Evolutionary conservation across 2,113 vertebrate genomes (phyloP).

Genomic region (Chaetorhynchus papuensis): DNA sequence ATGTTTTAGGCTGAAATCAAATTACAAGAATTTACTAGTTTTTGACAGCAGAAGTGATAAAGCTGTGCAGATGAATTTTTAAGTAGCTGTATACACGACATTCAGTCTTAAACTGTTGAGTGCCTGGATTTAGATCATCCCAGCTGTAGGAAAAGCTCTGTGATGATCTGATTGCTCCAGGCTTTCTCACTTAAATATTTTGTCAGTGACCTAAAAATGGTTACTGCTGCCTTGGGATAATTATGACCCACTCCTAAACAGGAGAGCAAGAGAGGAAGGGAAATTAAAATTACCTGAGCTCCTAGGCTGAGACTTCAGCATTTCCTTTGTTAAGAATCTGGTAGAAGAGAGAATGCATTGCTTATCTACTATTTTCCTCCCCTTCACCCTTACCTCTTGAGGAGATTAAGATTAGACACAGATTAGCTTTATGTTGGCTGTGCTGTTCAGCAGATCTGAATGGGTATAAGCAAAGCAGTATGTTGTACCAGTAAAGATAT

Average conservation of each 20-base stretch:
- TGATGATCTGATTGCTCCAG: slow-evolving; percentile 41
- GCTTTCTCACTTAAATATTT: slow-evolving; percentile 1
- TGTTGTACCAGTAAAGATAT: background rate
- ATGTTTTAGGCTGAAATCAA: slow-evolving; percentile 58
- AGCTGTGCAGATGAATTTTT: slow-evolving; percentile 49
- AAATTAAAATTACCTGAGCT: background rate
- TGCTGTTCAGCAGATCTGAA: background rate
- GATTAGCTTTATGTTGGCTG: background rate
- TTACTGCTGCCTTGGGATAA: background rate
- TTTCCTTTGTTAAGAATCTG: background rate
- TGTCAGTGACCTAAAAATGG: slow-evolving; percentile 27
- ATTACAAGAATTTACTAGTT: slow-evolving; percentile 60
- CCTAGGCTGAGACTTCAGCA: background rate
- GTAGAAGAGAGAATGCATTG: background rate
- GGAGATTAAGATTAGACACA: background rate
- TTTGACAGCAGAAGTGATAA: slow-evolving; percentile 66
- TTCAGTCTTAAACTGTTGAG: slow-evolving; percentile 13
- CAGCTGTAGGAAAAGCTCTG: background rate
- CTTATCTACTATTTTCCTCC: background rate
- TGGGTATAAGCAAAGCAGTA: background rate
- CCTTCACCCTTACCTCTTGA: background rate
- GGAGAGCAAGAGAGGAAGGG: background rate
- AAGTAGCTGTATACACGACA: slow-evolving; percentile 49
- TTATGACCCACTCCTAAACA: background rate
- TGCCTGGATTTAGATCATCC: slow-evolving; percentile 37